These are phyloP conservation scores for Meles meles DNA, from an alignment of 2,113 vertebrate genomes.

Conservation along the genomic window DNA sequence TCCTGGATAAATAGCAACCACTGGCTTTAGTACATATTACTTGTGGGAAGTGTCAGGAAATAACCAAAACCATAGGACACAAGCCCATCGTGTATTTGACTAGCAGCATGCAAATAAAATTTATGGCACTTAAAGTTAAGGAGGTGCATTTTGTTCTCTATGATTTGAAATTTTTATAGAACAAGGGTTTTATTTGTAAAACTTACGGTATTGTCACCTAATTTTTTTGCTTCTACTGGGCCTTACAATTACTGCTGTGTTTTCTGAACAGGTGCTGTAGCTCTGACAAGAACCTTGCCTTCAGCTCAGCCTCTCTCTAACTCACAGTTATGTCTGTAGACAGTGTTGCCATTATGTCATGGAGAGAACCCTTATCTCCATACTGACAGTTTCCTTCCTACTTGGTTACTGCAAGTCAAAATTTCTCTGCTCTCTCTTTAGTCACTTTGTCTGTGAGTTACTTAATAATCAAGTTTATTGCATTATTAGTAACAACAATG, in stretches of 20 bases:
- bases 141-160: neutral
- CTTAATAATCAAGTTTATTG: neutral
- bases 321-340: neutral
- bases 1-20: neutral
- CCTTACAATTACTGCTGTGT: neutral
- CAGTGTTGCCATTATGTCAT: neutral
- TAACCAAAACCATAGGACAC: accelerated
- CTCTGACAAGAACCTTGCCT: neutral
- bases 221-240: neutral
- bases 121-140: neutral
- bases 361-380: neutral
- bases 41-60: accelerated
- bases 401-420: neutral
- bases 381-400: neutral
- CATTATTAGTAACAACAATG: neutral
- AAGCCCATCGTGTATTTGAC: neutral
- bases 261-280: neutral
- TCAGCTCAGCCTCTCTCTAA: neutral
- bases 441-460: neutral
- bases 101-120: neutral
- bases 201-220: neutral
- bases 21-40: neutral
- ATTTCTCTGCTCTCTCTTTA: neutral
- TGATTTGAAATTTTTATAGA: neutral
- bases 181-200: neutral